Evolutionary conservation across 2,888 invertebrate genomes (phyloP).

Genomic region (Sminthurides aquaticus): DNA sequence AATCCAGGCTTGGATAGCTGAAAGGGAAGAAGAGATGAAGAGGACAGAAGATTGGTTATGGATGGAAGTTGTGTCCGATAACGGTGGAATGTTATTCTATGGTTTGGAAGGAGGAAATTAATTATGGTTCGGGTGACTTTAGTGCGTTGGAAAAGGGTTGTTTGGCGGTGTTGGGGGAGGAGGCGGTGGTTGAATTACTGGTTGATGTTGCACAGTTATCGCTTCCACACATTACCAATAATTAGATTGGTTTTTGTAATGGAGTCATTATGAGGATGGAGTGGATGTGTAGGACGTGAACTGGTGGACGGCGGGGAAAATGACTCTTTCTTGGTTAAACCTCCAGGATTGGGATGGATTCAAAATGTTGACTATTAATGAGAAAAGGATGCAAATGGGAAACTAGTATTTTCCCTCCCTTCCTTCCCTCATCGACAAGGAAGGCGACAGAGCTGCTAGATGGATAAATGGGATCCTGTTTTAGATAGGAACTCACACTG

Average conservation of each 20-base stretch:
- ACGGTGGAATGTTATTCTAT: conserved; percentile 22
- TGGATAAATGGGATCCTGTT: neutral
- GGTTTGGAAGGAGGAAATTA: conserved; percentile 24
- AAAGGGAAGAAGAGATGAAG: too few species aligned
- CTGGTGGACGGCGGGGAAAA: neutral
- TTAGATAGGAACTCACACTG: neutral
- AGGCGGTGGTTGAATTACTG: neutral
- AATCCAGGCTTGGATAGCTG: too few species aligned
- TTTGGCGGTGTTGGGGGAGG: neutral
- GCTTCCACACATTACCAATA: conserved; percentile 25
- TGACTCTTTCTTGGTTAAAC: too few species aligned
- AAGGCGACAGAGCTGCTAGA: too few species aligned
- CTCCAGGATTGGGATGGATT: too few species aligned
- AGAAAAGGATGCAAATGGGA: neutral
- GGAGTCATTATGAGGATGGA: conserved; percentile 21
- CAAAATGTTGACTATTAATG: neutral
- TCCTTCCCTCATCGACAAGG: too few species aligned
- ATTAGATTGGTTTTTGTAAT: conserved; percentile 29
- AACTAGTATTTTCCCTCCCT: too few species aligned
- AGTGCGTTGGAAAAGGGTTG: neutral
- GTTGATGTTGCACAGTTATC: conserved; percentile 16
- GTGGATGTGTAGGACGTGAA: neutral
- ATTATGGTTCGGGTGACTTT: conserved; percentile 14
- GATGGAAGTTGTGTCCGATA: conserved; percentile 11
- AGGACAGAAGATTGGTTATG: too few species aligned